phyloP scores from a whole-genome alignment of 1,140 invertebrate genomes.

The Nebria ingens region DNA sequence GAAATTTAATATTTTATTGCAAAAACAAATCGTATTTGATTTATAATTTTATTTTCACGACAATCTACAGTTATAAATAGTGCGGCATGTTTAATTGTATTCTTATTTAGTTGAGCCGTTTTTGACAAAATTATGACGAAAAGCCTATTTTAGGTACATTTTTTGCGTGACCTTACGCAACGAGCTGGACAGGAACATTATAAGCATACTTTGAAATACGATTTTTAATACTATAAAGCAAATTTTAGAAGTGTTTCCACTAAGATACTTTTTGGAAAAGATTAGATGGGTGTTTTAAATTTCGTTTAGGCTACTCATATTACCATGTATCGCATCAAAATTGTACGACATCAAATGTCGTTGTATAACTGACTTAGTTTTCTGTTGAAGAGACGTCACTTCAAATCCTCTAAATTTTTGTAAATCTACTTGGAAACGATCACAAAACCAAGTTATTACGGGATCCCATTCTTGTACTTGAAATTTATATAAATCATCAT shows the following conservation, averaged over 20 bases:
- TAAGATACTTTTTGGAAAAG: too few relatives aligned
- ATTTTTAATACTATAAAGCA: conserved; percentile 7
- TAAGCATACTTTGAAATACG: too few relatives aligned
- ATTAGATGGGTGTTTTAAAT: conserved; percentile 8
- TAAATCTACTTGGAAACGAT: conserved; percentile 63
- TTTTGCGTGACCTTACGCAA: too few relatives aligned
- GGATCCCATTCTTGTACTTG: conserved; percentile 82
- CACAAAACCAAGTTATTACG: conserved; percentile 77
- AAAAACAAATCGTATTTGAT: too few relatives aligned
- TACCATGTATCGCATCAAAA: conserved; percentile 69
- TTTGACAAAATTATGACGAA: too few relatives aligned
- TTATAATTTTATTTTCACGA: too few relatives aligned
- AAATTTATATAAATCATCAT: conserved; percentile 59
- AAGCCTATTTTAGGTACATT: too few relatives aligned
- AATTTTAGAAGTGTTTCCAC: conserved; percentile 13
- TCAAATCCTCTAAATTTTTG: conserved; percentile 58
- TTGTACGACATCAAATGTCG: conserved; percentile 69
- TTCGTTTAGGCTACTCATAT: conserved; percentile 17
- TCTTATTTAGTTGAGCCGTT: too few relatives aligned
- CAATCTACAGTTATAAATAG: too few relatives aligned
- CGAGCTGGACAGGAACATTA: too few relatives aligned
- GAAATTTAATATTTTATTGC: too few relatives aligned
- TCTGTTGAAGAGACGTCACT: conserved; percentile 47
- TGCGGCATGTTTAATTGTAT: too few relatives aligned
- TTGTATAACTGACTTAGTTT: conserved; percentile 56